Conservation (phyloP, 2,113 vertebrate species). For the Corapipo altera region DNA sequence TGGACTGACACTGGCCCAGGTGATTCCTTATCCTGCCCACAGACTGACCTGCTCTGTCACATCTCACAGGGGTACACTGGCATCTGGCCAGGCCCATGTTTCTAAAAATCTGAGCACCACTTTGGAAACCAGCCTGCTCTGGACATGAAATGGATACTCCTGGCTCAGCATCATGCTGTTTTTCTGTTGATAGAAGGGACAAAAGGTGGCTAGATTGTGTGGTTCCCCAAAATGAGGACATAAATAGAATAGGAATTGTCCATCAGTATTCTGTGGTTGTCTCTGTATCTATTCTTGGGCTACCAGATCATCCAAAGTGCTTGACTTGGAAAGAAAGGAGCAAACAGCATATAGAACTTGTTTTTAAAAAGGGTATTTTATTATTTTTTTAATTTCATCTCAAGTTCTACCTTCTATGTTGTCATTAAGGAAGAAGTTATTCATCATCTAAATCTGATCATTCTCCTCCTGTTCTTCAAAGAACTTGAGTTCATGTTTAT, state of each 20-base stretch:
- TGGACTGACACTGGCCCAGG: background rate
- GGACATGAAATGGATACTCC: background rate
- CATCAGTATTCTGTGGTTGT: background rate
- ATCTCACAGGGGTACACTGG: fast-evolving
- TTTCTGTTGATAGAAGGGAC: background rate
- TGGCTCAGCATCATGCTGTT: background rate
- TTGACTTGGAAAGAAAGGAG: background rate
- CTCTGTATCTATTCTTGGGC: background rate
- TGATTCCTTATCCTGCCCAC: background rate
- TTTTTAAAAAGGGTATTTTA: background rate
- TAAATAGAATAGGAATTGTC: background rate
- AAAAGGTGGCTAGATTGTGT: background rate
- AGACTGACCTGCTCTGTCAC: background rate
- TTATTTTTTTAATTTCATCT: background rate
- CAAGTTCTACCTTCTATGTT: background rate
- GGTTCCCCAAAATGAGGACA: background rate
- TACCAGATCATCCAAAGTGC: background rate
- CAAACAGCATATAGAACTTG: background rate
- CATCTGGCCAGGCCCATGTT: background rate
- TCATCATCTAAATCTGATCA: background rate
- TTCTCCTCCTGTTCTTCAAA: slow-evolving; percentile 17
- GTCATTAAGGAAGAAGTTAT: slow-evolving; percentile 1
- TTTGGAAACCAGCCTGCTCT: background rate
- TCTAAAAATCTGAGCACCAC: background rate
- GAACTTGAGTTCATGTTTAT: slow-evolving; percentile 54